phyloP scores from a whole-genome alignment of 2,113 vertebrate species.

The Dolichallabes microphthalmus region DNA sequence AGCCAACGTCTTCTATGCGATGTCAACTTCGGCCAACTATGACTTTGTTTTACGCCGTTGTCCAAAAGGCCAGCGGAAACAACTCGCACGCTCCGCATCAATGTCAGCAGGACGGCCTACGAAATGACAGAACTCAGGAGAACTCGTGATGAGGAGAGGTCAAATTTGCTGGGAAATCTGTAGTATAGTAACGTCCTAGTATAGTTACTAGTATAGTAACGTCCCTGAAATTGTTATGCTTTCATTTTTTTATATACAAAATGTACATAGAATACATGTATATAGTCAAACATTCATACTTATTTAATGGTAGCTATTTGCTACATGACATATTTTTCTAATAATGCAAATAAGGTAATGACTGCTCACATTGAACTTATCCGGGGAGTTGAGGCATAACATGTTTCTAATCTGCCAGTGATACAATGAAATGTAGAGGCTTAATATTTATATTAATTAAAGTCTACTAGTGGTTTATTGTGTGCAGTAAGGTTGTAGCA shows the following conservation, averaged over 20 bases:
- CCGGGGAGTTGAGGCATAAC: neutral
- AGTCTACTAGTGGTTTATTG: neutral
- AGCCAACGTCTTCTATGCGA: constrained; percentile 88
- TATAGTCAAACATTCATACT: constrained; percentile 20
- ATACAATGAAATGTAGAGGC: neutral
- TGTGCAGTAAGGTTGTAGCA: neutral
- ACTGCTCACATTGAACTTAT: neutral
- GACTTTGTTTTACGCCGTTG: constrained; percentile 80
- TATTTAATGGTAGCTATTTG: constrained; percentile 36
- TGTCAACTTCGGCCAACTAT: constrained; percentile 78
- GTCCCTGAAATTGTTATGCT: neutral
- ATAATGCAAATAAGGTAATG: neutral
- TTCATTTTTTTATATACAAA: neutral
- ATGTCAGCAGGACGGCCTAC: constrained; percentile 39
- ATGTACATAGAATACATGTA: constrained; percentile 36
- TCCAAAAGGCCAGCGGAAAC: constrained; percentile 61
- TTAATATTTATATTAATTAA: neutral
- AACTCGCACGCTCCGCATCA: constrained; percentile 46
- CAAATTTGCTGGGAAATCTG: neutral
- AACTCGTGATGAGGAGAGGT: neutral
- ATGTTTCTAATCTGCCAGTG: neutral
- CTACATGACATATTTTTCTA: constrained; percentile 6
- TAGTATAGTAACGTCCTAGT: neutral
- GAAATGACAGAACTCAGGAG: constrained; percentile 29
- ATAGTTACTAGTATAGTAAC: neutral